A percentile compares a stretch with the other conserved stretches of the same genome.
Conservation (phyloP, 2,113 vertebrate species). For the Synchiropus splendidus region DNA sequence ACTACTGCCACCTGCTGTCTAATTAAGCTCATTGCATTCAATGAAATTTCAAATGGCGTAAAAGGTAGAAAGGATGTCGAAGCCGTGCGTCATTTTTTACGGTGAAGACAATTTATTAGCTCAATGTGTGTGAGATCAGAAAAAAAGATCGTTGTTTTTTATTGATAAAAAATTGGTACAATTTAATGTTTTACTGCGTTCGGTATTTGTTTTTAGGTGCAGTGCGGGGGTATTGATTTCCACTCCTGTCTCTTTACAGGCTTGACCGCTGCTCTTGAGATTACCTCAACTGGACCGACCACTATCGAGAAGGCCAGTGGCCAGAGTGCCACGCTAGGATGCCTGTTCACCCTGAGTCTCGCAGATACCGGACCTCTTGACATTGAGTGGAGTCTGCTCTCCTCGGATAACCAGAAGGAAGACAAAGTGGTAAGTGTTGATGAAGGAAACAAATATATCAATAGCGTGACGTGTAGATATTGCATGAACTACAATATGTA, state of each 20-base stretch:
- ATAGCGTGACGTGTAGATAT: too few species aligned
- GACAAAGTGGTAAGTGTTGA: conserved; percentile 64
- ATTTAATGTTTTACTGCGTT: conserved; percentile 1
- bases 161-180: too few species aligned
- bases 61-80: too few species aligned
- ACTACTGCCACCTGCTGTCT: too few species aligned
- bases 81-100: too few species aligned
- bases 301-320: conserved; percentile 65
- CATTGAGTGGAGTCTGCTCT: conserved; percentile 68
- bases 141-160: too few species aligned
- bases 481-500: too few species aligned
- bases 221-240: neutral
- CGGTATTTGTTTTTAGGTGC: neutral
- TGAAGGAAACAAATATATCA: neutral
- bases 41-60: too few species aligned
- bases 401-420: conserved; percentile 67
- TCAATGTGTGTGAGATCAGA: too few species aligned
- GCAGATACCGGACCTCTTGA: conserved; percentile 66
- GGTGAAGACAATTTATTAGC: too few species aligned
- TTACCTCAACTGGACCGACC: conserved; percentile 34
- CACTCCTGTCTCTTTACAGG: conserved; percentile 25
- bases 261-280: conserved; percentile 49
- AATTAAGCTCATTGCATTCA: too few species aligned
- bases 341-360: conserved; percentile 50
- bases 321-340: conserved; percentile 62